Conservation (phyloP, 37 sponge, comb jelly and placozoan genomes). For the Geodia barretti region DNA sequence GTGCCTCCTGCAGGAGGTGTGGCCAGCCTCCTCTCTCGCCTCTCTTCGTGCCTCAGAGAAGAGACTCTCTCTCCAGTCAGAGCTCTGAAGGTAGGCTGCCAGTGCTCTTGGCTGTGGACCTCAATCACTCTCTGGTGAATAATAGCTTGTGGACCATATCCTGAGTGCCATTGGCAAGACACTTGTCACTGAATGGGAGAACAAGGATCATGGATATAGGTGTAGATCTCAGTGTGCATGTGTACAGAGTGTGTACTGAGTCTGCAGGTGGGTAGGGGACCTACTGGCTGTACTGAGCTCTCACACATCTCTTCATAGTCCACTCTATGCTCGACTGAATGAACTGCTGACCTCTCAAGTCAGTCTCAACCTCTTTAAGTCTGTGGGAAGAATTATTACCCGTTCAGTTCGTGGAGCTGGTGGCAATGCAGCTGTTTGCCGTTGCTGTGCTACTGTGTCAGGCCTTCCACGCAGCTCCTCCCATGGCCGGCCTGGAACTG, state of each 20-base stretch:
- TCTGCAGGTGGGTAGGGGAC: not conserved
- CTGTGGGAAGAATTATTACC: not conserved
- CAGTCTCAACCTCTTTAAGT: not conserved
- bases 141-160: not conserved
- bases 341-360: constrained; percentile 39
- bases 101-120: too few relatives aligned
- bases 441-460: not conserved
- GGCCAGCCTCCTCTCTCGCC: not conserved
- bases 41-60: not conserved
- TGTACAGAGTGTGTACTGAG: not conserved
- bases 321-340: constrained; percentile 34
- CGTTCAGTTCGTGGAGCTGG: not conserved
- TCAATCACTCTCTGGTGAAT: too few relatives aligned
- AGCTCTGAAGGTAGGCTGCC: too few relatives aligned
- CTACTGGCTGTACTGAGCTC: not conserved
- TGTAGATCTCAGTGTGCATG: not conserved
- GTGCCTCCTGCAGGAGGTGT: too few relatives aligned
- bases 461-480: not conserved
- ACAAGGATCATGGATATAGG: not conserved
- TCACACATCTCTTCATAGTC: not conserved
- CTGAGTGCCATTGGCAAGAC: not conserved
- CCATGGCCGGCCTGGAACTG: not conserved
- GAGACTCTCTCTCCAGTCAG: not conserved
- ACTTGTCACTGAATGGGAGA: not conserved
- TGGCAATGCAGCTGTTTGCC: not conserved